Base-by-base conservation (phyloP, 2,797 vertebrate genomes). In the Pristis pectinata region DNA sequence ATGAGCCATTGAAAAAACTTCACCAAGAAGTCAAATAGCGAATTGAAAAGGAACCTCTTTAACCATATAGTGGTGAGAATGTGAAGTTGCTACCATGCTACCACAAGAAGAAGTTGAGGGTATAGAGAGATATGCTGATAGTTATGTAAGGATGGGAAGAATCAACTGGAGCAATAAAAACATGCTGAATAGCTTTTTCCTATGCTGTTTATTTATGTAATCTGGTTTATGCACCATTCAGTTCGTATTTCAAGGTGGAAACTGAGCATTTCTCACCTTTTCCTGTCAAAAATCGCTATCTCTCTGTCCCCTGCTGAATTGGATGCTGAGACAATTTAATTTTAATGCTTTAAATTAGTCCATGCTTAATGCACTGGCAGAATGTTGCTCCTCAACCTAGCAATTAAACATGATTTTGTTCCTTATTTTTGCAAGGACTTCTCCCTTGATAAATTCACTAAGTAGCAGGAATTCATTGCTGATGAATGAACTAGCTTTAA, bases 371-470 rank as follows among this genome's bases (percentile, higher is more conserved):
- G 11, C 2, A 41, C 17, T 80, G 77, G 37, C 37, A 41, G 77
- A 44, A 41, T 22, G 6, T 7, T 41, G 17, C 6, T 41, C 41
- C 6, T 17, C 80, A 41, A 44, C 77, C 37, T 44, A 44, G 79
- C 79, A 82, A 82, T 82, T 82, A 82, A 82, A 19, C 37, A 82
- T 82, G 79, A 82, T 6, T 80, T 82, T 82, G 37, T 82, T 82
- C 37, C 79, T 82, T 41, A 80, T 41, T 1, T 13, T 76, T n/a
- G 24, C 7, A 76, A 3, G 74, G 11, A 30, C 30, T 34, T 34
- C 49, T 76, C 30, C 10, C 34, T 76, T 76, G 30, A 76, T 34
- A 2, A 74, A 76, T 76, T 76, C 27, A 76, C 72, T 72, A 76
- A 76, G 24, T 76, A 41, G 77, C 17, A 19, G 37, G 4, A 80